Percentiles rank a stretch among this genome's conserved stretches.
Evolutionary conservation across 2,113 vertebrate species (phyloP).

Genomic region (Heterotilapia buettikoferi): DNA sequence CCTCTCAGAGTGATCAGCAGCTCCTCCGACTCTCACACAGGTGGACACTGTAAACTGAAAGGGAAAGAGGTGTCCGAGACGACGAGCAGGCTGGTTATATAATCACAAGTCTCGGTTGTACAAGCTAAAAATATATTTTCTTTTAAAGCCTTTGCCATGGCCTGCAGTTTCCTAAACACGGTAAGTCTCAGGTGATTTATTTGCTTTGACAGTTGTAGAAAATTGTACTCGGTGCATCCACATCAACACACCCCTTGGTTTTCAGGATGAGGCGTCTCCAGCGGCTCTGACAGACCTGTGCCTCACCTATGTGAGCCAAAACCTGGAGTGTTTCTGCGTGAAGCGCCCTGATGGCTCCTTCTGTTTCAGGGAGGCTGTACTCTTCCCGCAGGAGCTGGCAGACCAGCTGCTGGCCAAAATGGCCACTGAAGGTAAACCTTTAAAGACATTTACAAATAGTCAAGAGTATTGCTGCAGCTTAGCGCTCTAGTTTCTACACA

Average conservation of each 20-base stretch:
- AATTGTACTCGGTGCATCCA: background rate
- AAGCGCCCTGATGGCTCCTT: conserved; percentile 89
- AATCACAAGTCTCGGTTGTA: background rate
- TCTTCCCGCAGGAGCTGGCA: conserved; percentile 96
- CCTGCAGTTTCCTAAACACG: conserved; percentile 44
- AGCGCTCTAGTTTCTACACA: background rate
- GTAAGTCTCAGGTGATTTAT: conserved; percentile 26
- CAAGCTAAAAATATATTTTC: background rate
- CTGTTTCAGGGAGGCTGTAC: conserved; percentile 87
- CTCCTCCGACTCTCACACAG: background rate
- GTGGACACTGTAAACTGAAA: background rate
- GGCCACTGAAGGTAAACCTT: conserved; percentile 85
- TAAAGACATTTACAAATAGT: background rate
- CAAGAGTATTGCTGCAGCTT: background rate
- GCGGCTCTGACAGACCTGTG: conserved; percentile 90
- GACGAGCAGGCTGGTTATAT: background rate
- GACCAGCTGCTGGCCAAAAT: conserved; percentile 93
- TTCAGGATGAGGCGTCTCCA: conserved; percentile 89
- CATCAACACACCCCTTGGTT: background rate
- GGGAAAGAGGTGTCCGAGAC: background rate
- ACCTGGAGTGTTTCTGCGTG: conserved; percentile 88
- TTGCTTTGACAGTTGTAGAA: background rate
- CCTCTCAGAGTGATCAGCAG: background rate
- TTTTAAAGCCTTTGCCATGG: conserved; percentile 25
- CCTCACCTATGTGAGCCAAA: conserved; percentile 87